Base-by-base conservation (phyloP, 2,113 vertebrate genomes). In the Sinocyclocheilus rhinocerous region DNA sequence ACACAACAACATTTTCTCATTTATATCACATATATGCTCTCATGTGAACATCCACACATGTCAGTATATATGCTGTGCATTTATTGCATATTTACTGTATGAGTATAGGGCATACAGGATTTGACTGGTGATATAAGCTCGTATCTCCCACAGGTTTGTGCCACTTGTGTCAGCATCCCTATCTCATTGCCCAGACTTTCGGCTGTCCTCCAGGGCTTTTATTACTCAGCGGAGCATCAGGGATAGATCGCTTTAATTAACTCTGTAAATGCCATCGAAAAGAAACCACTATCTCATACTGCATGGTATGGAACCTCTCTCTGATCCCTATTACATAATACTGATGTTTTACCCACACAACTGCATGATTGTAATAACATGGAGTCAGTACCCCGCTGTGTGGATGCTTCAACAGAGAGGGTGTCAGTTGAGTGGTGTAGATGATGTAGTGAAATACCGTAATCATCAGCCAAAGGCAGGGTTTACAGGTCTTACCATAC, bases 221-320 rank as follows among this genome's bases (percentile, higher is more conserved):
- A 87, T 89, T 91, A 85, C 87, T 91, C 90, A 88, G 91, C 80
- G 67, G n/a, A 85, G 75, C 88, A 85, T 86, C 88, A 83, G 86
- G 79, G 76, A 89, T 75, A 70, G 87, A 86, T 78, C 45, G 69
- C 63, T 90, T 89, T 88, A 87, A 90, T 81, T 90, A 90, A 72
- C 70, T 81, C 81, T 81, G 78, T 88, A 75, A 90, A 90, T 45
- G 81, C 65, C 87, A 81, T 20, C 1, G 9, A 81, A 65, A 36
- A 73, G n/a, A 76, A 82, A 45, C 15, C 70, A 13, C 55, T 73
- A 42, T 69, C 79, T 81, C 57, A 61, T 76, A 57, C 57, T 50
- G 24, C 78, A 76, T 39, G 16, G 42, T 65, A 55, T 70, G 61
- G 55, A 75, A 73, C 42, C 75, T 79, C 36, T 81, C 61, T 52